Percentiles rank a stretch among this genome's conserved stretches.
Evolutionary conservation across 2,797 vertebrate genomes (phyloP).

Genomic region (Sebastes trivittatus): DNA sequence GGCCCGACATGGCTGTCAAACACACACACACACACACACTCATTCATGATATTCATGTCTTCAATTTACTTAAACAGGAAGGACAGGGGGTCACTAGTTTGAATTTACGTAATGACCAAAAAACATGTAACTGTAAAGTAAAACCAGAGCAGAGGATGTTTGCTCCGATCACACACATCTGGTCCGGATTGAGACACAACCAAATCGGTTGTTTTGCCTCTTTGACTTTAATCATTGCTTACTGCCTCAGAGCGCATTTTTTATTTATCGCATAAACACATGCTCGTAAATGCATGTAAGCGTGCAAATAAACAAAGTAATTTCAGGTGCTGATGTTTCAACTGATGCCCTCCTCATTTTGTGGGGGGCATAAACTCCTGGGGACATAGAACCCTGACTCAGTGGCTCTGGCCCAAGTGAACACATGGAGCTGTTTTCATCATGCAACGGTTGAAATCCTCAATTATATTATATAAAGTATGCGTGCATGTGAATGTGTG

Average conservation of each 20-base stretch:
- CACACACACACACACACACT: conserved; percentile 12
- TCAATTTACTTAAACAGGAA: not conserved
- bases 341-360: conserved; percentile 8
- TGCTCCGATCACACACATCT: conserved; percentile 57
- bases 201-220: conserved; percentile 31
- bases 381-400: conserved; percentile 23
- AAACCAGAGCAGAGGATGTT: conserved; percentile 49
- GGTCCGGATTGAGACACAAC: conserved; percentile 34
- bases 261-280: not conserved
- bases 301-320: not conserved
- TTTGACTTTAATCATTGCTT: conserved; percentile 45
- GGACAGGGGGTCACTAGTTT: conserved; percentile 12
- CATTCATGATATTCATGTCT: not conserved
- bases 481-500: not conserved
- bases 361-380: not conserved
- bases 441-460: not conserved
- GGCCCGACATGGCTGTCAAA: conserved; percentile 88
- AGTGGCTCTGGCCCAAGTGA: conserved; percentile 22
- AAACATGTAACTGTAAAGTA: conserved; percentile 29
- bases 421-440: conserved; percentile 19
- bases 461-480: not conserved
- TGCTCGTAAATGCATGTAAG: conserved; percentile 2
- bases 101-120: conserved; percentile 10
- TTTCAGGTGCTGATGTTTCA: conserved; percentile 13
- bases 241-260: conserved; percentile 17